Evolutionary conservation across 2,797 vertebrate genomes (phyloP), one percentile per base, ranked within the genome.

Genomic region (Cichlasoma orientale): DNA sequence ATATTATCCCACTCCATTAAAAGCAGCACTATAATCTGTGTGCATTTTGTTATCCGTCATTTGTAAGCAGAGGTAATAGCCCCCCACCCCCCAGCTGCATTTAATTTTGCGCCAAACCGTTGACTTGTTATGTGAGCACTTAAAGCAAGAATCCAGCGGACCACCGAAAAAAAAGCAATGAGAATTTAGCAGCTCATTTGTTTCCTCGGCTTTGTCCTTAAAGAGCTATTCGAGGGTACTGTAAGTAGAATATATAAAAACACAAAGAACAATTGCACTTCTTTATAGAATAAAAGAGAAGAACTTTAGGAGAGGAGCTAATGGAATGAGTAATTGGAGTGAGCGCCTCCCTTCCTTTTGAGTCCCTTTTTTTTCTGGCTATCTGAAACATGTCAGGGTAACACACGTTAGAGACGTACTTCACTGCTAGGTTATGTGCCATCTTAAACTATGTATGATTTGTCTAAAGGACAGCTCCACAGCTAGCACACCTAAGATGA

Each of bases 201-300:
- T 82, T 85, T 83, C 33, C 75, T 21, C 13, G 2, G 61, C 70
- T 59, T 89, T 73, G 92, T 95, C 95, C 95, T 97, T 96, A 95
- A 96, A 95, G 95, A 96, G 95, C 90, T 92, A 2, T 69, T 82
- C 27, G 92, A 91, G 89, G 84, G 84, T 29, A 61, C 57, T 5
- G 86, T 53, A 79, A 79, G 81, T 13, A 78, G 21, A 73, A 75
- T 72, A 86, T 80, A 75, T 53, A 80, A 87, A 94, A 88, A 92
- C 81, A 82, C 86, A 86, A 88, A 56, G 82, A 92, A 94, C 88
- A 96, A 96, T 95, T 96, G 96, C 96, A 97, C 97, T 97, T 88
- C 25, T 68, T 92, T 31, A 94, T 80, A 81, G 78, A 27, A 74
- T 86, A 77, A 90, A 91, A 55, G 54, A 77, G 74, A 53, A 74